Conservation (phyloP, 2,797 vertebrate species). For the Hyperoplus lanceolatus region DNA sequence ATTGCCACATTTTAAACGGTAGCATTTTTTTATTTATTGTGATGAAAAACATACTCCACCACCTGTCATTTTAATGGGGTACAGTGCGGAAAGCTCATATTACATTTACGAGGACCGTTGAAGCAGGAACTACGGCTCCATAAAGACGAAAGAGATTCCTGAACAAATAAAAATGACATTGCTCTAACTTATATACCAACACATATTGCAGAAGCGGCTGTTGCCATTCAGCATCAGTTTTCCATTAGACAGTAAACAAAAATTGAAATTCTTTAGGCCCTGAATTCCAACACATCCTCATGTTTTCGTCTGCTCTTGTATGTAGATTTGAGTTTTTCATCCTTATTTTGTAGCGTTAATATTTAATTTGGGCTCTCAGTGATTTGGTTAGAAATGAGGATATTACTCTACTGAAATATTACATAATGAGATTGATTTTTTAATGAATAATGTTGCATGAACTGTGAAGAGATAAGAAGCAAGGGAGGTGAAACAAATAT, state of each 20-base stretch:
- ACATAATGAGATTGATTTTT: constrained; percentile 34
- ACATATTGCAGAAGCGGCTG: constrained; percentile 8
- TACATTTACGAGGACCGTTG: constrained; percentile 23
- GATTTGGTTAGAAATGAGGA: constrained; percentile 40
- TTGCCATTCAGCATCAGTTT: constrained; percentile 30
- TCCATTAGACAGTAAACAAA: constrained; percentile 45
- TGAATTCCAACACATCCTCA: constrained; percentile 33
- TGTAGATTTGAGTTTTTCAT: constrained; percentile 32
- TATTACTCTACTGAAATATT: constrained; percentile 25
- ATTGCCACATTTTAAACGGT: background rate
- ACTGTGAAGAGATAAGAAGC: constrained; percentile 11
- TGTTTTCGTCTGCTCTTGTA: constrained; percentile 29
- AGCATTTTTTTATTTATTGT: constrained; percentile 2
- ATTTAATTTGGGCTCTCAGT: constrained; percentile 42
- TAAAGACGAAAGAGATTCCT: constrained; percentile 40
- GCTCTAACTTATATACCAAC: constrained; percentile 31
- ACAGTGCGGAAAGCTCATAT: constrained; percentile 21
- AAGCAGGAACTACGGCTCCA: constrained; percentile 15
- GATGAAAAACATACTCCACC: background rate
- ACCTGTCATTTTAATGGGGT: constrained; percentile 16
- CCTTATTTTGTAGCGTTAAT: constrained; percentile 51
- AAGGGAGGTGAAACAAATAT: constrained; percentile 1
- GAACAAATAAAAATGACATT: constrained; percentile 42
- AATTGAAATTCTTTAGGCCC: constrained; percentile 49
- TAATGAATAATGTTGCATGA: constrained; percentile 25